These are phyloP conservation scores for Pagetopsis macropterus DNA, from an alignment of 2,797 vertebrate species.

Conservation along the genomic window DNA sequence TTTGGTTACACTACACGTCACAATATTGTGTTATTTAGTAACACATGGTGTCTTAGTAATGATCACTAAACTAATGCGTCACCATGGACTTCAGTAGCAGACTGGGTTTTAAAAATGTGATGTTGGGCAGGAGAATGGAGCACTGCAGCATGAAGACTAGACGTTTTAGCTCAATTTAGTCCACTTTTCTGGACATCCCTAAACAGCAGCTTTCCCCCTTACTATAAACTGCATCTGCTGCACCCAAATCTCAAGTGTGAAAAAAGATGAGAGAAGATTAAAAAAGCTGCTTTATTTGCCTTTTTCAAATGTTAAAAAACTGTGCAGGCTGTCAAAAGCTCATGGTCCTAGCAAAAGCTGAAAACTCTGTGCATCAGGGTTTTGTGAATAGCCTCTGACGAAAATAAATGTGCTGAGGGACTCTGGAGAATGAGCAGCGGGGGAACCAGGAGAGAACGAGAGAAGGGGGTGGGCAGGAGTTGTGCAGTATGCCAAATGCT, in stretches of 20 bases:
- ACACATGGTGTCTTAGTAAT: background rate
- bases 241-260: background rate
- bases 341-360: background rate
- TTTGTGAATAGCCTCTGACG: background rate
- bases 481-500: conserved; percentile 17
- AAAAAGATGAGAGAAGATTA: background rate
- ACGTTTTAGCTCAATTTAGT: background rate
- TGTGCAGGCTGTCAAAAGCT: background rate
- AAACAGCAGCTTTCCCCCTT: background rate
- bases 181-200: background rate
- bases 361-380: background rate
- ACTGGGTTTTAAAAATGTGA: background rate
- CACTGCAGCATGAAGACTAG: background rate
- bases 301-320: background rate
- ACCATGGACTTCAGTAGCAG: background rate
- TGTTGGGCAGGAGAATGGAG: background rate
- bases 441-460: conserved; percentile 10
- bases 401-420: conserved; percentile 4
- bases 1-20: background rate
- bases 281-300: background rate
- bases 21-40: too few species aligned
- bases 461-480: background rate
- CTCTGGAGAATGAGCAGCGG: conserved; percentile 7
- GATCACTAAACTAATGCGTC: background rate
- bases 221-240: background rate